Evolutionary conservation across 2,888 invertebrate species (phyloP), one percentile per base, ranked within the genome.

Genomic region (Lasioglossum marginatum): DNA sequence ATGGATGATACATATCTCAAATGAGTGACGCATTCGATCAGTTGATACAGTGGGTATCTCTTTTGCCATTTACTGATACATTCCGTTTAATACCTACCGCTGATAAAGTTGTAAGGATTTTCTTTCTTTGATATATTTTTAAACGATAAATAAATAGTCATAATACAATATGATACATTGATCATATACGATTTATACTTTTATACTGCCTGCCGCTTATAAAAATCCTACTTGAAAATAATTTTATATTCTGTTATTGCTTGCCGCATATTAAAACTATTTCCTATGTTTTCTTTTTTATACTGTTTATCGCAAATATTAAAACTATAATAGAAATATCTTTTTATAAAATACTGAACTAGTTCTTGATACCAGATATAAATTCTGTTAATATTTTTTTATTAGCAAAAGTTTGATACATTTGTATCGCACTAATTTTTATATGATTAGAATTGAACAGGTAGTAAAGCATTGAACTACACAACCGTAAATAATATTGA

Each of bases 11-110:
- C 2, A 19, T 23, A 19, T 66, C 34, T 4, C 31, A 16, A 66
- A 14, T 34, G 4, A 16, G 10, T 34, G 34, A 66, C 10, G 34
- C 66, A 19, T 31, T 70, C 10, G 45, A 60, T 37, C 82, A 27
- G 80, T 76, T 78, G 86, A 72, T 87, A 87, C 16, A 48, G 60
- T 34, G 63, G 75, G 14, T 70, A 77, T 76, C 82, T 60, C 19
- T 68, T 16, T 83, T 86, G 80, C 78, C 82, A 14, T 57, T 75
- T 43, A 78, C 34, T 34, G 80, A 4, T 45, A n/a, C 72, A 52
- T 23, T 79, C 23, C 2, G 2, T 45, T 43, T 0, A 14, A 37
- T 34, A 80, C 81, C 76, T 34, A 77, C 68, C n/a, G 48, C 10
- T 37, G 31, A 5, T 45, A 37, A 23, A 3, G 40, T 40, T 23